A percentile compares a stretch with the other conserved stretches of the same genome.
Conservation (phyloP, 2,888 invertebrate species). For the Ecliptopera silaceata region DNA sequence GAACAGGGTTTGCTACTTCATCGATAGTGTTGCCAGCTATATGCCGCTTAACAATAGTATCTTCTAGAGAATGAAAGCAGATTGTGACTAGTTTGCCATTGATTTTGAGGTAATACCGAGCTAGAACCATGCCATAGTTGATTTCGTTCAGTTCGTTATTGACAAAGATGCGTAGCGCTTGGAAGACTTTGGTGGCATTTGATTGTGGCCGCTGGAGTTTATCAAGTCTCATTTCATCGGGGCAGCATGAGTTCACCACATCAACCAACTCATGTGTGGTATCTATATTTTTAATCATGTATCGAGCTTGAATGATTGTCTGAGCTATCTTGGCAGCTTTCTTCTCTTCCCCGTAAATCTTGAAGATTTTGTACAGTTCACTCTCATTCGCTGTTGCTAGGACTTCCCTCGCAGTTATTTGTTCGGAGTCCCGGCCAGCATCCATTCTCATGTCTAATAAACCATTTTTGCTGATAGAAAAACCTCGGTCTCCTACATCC, state of each 20-base stretch:
- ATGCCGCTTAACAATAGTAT: slow-evolving; percentile 95
- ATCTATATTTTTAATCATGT: slow-evolving; percentile 87
- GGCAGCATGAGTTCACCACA: slow-evolving; percentile 85
- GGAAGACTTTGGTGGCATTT: slow-evolving; percentile 95
- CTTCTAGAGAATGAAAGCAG: slow-evolving; percentile 96
- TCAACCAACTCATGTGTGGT: slow-evolving; percentile 93
- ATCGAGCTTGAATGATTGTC: slow-evolving; percentile 92
- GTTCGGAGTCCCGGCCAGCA: slow-evolving; percentile 85
- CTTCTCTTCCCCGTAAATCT: slow-evolving; percentile 96
- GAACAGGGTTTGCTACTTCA: slow-evolving; percentile 87
- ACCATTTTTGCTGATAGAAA: slow-evolving; percentile 92
- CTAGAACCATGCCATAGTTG: slow-evolving; percentile 92
- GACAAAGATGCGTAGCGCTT: slow-evolving; percentile 96
- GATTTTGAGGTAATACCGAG: slow-evolving; percentile 89
- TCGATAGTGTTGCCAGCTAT: slow-evolving; percentile 89
- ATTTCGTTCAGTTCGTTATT: slow-evolving; percentile 98
- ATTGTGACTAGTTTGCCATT: slow-evolving; percentile 92
- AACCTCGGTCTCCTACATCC: slow-evolving; percentile 91
- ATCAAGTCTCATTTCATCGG: slow-evolving; percentile 84
- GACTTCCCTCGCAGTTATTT: slow-evolving; percentile 94
- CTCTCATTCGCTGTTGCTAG: slow-evolving; percentile 90
- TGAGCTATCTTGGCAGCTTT: slow-evolving; percentile 93
- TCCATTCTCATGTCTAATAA: slow-evolving; percentile 99
- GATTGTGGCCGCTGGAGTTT: slow-evolving; percentile 90
- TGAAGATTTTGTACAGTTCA: slow-evolving; percentile 92